Conservation (phyloP, 2,888 invertebrate genomes). For the Omphaloscelis lunosa region DNA sequence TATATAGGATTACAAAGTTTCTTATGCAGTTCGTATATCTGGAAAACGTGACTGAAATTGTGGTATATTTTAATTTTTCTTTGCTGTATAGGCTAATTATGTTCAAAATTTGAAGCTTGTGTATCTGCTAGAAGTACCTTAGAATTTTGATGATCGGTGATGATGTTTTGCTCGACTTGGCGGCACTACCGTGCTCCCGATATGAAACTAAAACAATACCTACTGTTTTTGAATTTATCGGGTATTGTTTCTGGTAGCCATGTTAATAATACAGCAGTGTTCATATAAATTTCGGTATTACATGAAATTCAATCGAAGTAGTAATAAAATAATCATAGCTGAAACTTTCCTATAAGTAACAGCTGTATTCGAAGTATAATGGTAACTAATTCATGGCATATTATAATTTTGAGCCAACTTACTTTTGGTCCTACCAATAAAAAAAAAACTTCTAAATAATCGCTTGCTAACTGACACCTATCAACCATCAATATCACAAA, state of each 20-base stretch:
- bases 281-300: slow-evolving; percentile 5
- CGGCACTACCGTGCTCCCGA: too few relatives aligned
- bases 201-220: background rate
- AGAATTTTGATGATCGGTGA: too few relatives aligned
- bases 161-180: too few relatives aligned
- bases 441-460: background rate
- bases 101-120: too few relatives aligned
- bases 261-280: background rate
- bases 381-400: background rate
- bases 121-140: too few relatives aligned
- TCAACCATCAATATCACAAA: slow-evolving; percentile 9
- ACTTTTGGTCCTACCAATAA: background rate
- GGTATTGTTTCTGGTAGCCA: background rate
- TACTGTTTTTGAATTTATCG: background rate
- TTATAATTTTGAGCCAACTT: background rate
- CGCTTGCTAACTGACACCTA: background rate
- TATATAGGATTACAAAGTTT: too few relatives aligned
- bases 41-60: too few relatives aligned
- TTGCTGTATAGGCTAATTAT: too few relatives aligned
- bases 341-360: background rate
- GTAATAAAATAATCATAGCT: slow-evolving; percentile 23
- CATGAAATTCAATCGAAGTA: background rate
- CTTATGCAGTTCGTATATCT: too few relatives aligned
- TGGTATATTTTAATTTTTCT: too few relatives aligned
- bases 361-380: background rate